phyloP scores from a whole-genome alignment of 2,888 invertebrate genomes.

The Cinara cedri region DNA sequence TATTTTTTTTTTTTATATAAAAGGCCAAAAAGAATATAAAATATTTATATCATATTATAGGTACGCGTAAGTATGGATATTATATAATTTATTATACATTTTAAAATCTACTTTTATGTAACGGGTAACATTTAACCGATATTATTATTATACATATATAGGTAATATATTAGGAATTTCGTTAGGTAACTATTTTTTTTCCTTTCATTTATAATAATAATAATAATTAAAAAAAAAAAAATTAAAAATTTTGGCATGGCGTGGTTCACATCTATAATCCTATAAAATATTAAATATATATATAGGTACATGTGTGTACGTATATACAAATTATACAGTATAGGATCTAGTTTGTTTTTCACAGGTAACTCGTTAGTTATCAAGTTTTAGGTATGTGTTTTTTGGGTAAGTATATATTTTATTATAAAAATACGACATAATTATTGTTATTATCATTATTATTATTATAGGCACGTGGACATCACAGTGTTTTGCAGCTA shows the following conservation, averaged over 20 bases:
- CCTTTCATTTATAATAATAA: constrained; percentile 48
- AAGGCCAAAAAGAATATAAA: constrained; percentile 36
- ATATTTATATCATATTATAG: constrained; percentile 28
- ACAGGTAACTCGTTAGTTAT: constrained; percentile 47
- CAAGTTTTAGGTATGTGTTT: neutral
- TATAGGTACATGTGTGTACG: too few relatives aligned
- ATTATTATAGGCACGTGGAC: constrained; percentile 51
- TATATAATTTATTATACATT: constrained; percentile 28
- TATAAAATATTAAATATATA: neutral
- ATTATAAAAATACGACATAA: neutral
- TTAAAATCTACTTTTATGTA: constrained; percentile 47
- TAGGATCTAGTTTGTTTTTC: constrained; percentile 34
- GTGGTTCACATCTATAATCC: constrained; percentile 25
- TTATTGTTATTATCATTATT: neutral
- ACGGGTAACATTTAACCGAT: constrained; percentile 55
- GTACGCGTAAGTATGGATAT: neutral
- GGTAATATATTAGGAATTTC: constrained; percentile 53
- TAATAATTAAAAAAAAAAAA: constrained; percentile 20
- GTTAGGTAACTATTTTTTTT: constrained; percentile 52
- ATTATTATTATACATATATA: too few relatives aligned
- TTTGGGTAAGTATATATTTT: too few relatives aligned
- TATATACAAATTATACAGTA: too few relatives aligned
- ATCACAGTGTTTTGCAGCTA: constrained; percentile 40
- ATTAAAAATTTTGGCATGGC: constrained; percentile 44
- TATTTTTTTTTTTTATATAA: constrained; percentile 11